Evolutionary conservation across 2,888 invertebrate genomes (phyloP).

Genomic region (Pseudococcus longispinus): DNA sequence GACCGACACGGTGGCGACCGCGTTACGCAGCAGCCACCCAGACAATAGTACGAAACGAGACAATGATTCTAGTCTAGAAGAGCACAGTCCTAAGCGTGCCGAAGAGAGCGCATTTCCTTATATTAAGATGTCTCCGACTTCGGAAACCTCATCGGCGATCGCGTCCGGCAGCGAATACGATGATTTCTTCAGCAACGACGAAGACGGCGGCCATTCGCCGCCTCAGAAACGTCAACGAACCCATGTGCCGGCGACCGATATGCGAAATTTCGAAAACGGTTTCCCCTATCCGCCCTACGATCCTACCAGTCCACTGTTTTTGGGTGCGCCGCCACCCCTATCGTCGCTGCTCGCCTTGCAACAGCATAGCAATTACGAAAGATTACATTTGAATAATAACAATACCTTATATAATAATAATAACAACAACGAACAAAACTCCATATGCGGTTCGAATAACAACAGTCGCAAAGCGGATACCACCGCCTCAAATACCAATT

Average conservation of each 20-base stretch:
- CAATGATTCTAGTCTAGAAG: slow-evolving; percentile 52
- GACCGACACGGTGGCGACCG: slow-evolving; percentile 61
- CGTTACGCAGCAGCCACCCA: slow-evolving; percentile 38
- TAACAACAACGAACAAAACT: slow-evolving; percentile 69
- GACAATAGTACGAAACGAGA: slow-evolving; percentile 23
- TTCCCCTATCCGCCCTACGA: slow-evolving; percentile 52
- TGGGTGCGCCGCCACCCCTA: background rate
- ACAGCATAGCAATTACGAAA: slow-evolving; percentile 48
- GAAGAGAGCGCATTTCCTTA: slow-evolving; percentile 6
- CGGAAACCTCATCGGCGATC: slow-evolving; percentile 52
- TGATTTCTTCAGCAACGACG: slow-evolving; percentile 63
- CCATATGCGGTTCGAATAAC: slow-evolving; percentile 61
- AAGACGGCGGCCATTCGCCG: slow-evolving; percentile 59
- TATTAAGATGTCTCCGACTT: slow-evolving; percentile 33
- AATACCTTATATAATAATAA: slow-evolving; percentile 60
- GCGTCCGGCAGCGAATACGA: slow-evolving; percentile 52
- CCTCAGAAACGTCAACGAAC: slow-evolving; percentile 24
- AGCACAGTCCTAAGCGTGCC: slow-evolving; percentile 31
- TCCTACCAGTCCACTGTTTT: slow-evolving; percentile 19
- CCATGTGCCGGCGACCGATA: slow-evolving; percentile 33
- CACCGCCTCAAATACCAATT: slow-evolving; percentile 25
- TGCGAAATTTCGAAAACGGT: slow-evolving; percentile 54
- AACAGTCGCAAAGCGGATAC: slow-evolving; percentile 61
- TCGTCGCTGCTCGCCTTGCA: slow-evolving; percentile 45
- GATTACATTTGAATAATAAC: slow-evolving; percentile 59